Conservation (phyloP, 2,113 vertebrate species). For the Gnathonemus echidnorhynchus region DNA sequence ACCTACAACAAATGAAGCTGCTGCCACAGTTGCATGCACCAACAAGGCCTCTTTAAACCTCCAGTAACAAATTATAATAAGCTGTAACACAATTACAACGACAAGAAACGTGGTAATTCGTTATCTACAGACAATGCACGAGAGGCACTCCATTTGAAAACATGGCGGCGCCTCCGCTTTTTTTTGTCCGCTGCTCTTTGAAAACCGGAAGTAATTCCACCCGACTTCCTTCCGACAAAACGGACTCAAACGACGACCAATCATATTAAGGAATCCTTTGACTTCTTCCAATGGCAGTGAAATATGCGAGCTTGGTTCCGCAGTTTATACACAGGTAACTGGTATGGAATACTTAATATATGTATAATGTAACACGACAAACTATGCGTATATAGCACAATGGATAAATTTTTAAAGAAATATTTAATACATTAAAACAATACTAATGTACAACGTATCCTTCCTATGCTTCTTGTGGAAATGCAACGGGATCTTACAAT, state of each 20-base stretch:
- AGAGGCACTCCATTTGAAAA: constrained; percentile 57
- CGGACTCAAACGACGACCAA: background rate
- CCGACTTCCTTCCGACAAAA: background rate
- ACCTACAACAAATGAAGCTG: constrained; percentile 46
- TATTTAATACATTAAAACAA: background rate
- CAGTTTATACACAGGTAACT: background rate
- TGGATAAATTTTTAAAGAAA: background rate
- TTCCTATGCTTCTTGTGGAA: background rate
- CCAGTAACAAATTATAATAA: constrained; percentile 16
- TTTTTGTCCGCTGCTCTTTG: constrained; percentile 23
- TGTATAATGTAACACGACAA: background rate
- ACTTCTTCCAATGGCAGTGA: background rate
- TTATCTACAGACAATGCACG: constrained; percentile 43
- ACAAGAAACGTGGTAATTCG: constrained; percentile 39
- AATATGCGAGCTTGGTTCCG: background rate
- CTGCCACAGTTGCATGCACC: constrained; percentile 33
- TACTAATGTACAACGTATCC: background rate
- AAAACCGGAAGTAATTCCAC: constrained; percentile 28
- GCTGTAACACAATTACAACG: constrained; percentile 21
- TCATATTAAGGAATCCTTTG: background rate
- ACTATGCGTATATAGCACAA: background rate
- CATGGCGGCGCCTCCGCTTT: constrained; percentile 52
- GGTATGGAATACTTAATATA: background rate
- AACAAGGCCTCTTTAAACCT: constrained; percentile 44
- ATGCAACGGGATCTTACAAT: background rate